These are phyloP conservation scores for Caenorhabditis panamensis DNA, from an alignment of 2,888 invertebrate species.

Conservation along the genomic window DNA sequence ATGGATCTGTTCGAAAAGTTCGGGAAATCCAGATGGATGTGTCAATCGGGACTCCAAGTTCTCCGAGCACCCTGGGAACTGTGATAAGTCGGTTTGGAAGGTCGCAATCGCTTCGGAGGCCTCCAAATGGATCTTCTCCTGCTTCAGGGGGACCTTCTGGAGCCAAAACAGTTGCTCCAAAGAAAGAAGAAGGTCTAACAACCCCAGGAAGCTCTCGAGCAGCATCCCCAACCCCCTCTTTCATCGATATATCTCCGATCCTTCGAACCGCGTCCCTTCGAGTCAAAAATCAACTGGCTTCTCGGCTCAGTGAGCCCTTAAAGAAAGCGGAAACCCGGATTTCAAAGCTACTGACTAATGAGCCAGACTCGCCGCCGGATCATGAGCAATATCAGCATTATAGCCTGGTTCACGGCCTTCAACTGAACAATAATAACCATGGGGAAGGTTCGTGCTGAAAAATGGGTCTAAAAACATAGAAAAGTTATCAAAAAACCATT, in stretches of 20 bases:
- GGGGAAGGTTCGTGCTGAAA: conserved; percentile 32
- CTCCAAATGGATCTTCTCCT: neutral
- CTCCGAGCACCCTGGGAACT: conserved; percentile 27
- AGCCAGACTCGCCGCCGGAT: neutral
- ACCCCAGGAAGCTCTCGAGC: conserved; percentile 27
- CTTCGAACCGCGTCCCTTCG: conserved; percentile 65
- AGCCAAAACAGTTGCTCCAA: too few species aligned
- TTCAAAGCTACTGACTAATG: conserved; percentile 38
- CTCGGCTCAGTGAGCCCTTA: conserved; percentile 69
- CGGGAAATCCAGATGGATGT: conserved; percentile 47
- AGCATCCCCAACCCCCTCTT: conserved; percentile 40
- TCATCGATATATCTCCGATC: conserved; percentile 64
- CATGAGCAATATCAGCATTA: conserved; percentile 62
- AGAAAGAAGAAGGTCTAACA: conserved; percentile 8
- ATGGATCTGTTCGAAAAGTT: conserved; percentile 53
- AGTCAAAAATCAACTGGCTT: conserved; percentile 65
- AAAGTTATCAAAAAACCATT: neutral
- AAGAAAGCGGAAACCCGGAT: conserved; percentile 61
- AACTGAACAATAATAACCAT: conserved; percentile 51
- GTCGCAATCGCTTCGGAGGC: conserved; percentile 53
- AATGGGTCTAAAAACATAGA: neutral
- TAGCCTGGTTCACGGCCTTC: conserved; percentile 53
- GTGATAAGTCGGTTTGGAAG: conserved; percentile 52
- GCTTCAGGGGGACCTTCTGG: too few species aligned
- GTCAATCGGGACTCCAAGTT: conserved; percentile 1